Evolutionary conservation across 2,888 invertebrate genomes (phyloP), one percentile per base, ranked within the genome.

Genomic region (Poecilus cupreus): DNA sequence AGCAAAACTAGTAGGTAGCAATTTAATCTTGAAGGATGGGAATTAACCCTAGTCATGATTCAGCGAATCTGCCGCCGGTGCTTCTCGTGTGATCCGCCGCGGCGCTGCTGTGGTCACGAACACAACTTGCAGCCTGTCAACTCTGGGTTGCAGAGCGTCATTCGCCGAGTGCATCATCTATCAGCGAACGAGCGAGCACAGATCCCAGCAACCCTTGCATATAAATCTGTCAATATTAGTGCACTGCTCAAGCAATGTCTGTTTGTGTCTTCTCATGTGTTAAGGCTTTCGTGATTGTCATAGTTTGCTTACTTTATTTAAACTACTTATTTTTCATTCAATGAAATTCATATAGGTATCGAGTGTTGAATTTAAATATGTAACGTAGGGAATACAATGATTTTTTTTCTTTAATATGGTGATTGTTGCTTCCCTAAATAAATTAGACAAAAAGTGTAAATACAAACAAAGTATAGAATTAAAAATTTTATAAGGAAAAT

Each of bases 181-280:
- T 54, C 22, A 54, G 20, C 49, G 20, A 11, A 2, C 11, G 22
- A 22, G 32, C 32, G 8, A 54, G 22, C 49, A n/a, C 16, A 49
- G 49, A 49, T 49, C 49, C 16, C 49, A 4, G 1, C 54, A 20
- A 20, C 18, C 54, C 2, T 22, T 54, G 54, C 18, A 54, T 54
- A 54, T 22, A 20, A 54, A 54, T 54, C 54, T 54, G 22, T 54
- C 54, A 54, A 54, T 54, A 54, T 54, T 54, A 54, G 22, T 54
- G 22, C 22, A 22, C 22, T 22, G 22, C n/a, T n/a, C 6, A 54
- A 22, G 22, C 20, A 54, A 20, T 54, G 54, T 32, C 54, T 54
- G 11, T 54, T 10, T 54, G 22, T 54, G 54, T 20, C 20, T 54
- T 51, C 2, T 26, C 8, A 6, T 8, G 5, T 32, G 6, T 32